Evolutionary conservation across 2,888 invertebrate genomes (phyloP).

Genomic region (Ophion costatus): DNA sequence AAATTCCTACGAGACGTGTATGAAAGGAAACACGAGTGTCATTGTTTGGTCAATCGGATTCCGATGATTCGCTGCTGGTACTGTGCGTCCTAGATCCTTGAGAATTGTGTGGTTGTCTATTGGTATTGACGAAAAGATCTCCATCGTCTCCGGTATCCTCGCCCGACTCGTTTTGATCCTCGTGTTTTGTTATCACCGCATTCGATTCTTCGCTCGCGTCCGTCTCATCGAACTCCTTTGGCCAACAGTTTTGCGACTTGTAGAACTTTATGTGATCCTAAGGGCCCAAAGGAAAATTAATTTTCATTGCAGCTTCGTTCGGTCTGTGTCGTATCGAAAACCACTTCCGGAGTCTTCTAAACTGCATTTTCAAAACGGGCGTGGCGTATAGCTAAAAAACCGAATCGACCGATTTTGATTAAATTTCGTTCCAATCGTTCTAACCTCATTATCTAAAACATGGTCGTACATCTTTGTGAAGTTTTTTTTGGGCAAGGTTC

Average conservation of each 20-base stretch:
- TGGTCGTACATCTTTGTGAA: no score
- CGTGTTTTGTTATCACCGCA: constrained; percentile 38
- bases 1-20: background rate
- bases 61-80: constrained; percentile 73
- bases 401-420: no score
- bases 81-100: constrained; percentile 61
- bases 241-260: constrained; percentile 79
- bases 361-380: no score
- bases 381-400: no score
- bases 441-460: no score
- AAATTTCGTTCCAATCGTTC: no score
- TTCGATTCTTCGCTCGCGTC: constrained; percentile 56
- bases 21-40: constrained; percentile 8
- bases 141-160: constrained; percentile 83
- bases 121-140: constrained; percentile 87
- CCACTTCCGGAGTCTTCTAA: no score
- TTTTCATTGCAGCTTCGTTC: background rate
- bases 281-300: constrained; percentile 25
- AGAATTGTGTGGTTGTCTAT: constrained; percentile 82
- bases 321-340: background rate
- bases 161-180: constrained; percentile 74
- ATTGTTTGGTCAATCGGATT: constrained; percentile 68
- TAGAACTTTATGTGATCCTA: constrained; percentile 78
- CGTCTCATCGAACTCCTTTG: constrained; percentile 80
- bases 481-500: no score